Evolutionary conservation across 2,888 invertebrate species (phyloP), one percentile per base, ranked within the genome.

Genomic region (Drosophila kanekoi): DNA sequence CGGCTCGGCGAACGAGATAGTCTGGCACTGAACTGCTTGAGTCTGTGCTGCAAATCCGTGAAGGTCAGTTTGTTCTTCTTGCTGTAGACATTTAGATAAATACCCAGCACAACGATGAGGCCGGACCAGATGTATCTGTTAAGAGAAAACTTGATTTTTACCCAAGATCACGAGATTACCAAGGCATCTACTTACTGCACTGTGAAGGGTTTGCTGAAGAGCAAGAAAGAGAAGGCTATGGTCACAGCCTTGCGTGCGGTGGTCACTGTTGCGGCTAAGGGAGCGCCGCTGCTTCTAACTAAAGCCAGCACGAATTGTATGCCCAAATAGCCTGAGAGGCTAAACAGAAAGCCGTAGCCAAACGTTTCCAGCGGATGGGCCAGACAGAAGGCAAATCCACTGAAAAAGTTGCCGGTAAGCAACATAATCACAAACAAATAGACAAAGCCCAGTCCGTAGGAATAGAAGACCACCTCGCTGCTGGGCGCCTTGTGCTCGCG

Each of bases 201-300:
- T 20, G 97, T 96, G 90, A 98, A 98, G 3, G 98, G 98, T 92
- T 99, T 99, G 91, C 96, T 95, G 91, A 99, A 99, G 88, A 98
- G 95, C 57, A 98, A 79, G 93, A 99, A 99, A 0, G 98, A 99
- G 75, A 99, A 94, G 35, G 97, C 93, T 61, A 99, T 98, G 3
- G 98, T 97, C 16, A 99, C 94, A 0, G 97, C 98, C 93, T 99
- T 98, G 51, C 97, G 93, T 89, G 96, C 96, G 0, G 97, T 97
- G 11, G 97, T 97, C 1, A 98, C 97, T 0, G 98, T 98, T 0
- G 98, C 98, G 0, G 99, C 98, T 38, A 96, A 94, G 16, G 98
- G 96, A 9, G 98, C 99, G 35, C 98, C 99, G 90, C 96, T 96
- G 37, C 96, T 96, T 81, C 97, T 94, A 0, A 99, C 98, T 64